Evolutionary conservation across 2,113 vertebrate genomes (phyloP).

Genomic region (Mastomys natalensis): DNA sequence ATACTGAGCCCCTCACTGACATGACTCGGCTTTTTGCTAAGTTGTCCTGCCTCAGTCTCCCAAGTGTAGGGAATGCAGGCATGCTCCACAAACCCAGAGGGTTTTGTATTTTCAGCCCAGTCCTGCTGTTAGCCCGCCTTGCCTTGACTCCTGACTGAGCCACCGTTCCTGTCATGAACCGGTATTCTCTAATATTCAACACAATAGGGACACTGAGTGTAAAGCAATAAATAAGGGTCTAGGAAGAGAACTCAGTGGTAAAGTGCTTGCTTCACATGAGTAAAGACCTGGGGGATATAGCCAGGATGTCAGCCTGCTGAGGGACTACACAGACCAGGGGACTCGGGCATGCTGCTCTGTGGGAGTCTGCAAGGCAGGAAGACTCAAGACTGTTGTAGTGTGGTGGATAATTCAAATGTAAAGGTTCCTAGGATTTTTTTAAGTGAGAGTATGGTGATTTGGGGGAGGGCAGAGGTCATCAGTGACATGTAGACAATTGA

Average conservation of each 20-base stretch:
- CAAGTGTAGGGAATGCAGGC: not conserved
- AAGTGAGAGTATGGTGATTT: not conserved
- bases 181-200: not conserved
- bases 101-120: not conserved
- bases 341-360: not conserved
- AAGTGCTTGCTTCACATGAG: not conserved
- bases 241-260: not conserved
- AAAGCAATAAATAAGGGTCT: not conserved
- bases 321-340: not conserved
- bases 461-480: not conserved
- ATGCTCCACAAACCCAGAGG: not conserved
- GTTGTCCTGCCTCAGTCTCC: not conserved
- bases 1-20: not conserved
- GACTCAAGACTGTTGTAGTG: not conserved
- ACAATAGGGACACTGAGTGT: not conserved
- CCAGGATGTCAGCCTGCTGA: not conserved
- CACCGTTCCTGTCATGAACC: not conserved
- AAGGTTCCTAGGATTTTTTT: not conserved
- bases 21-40: not conserved
- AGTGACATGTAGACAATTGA: not conserved
- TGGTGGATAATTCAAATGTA: not conserved
- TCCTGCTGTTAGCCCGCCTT: not conserved
- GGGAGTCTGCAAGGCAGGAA: not conserved
- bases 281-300: not conserved
- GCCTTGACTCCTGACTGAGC: not conserved